Percentiles rank a stretch among this genome's conserved stretches.
Conservation (phyloP, 2,113 vertebrate genomes). For the Gallinago undulata region DNA sequence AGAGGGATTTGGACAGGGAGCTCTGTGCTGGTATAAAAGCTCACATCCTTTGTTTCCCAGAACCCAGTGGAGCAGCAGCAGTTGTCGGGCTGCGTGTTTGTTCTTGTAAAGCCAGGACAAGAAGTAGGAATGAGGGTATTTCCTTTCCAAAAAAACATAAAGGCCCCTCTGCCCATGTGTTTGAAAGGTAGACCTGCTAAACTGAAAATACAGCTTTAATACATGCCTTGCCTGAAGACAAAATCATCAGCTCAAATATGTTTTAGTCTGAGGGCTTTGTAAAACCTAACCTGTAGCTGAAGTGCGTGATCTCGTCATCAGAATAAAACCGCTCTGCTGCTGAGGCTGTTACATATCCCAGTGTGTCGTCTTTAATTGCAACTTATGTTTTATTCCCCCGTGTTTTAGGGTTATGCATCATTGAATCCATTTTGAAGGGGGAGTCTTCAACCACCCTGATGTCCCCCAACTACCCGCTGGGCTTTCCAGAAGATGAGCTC, state of each 20-base stretch:
- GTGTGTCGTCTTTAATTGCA: neutral
- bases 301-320: neutral
- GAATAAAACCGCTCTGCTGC: neutral
- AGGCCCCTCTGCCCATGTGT: neutral
- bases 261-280: neutral
- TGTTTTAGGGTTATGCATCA: slow-evolving; percentile 74
- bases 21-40: neutral
- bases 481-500: slow-evolving; percentile 78
- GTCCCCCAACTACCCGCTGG: slow-evolving; percentile 80
- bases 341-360: neutral
- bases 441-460: slow-evolving; percentile 78
- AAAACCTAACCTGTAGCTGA: neutral
- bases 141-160: neutral
- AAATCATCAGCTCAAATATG: neutral
- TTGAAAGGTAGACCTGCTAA: neutral
- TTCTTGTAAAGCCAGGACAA: neutral
- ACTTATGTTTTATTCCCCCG: neutral
- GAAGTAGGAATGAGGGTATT: neutral
- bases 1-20: neutral
- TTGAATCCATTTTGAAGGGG: slow-evolving; percentile 79
- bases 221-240: neutral
- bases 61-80: neutral
- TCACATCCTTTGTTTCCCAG: neutral
- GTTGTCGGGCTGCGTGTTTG: neutral
- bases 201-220: neutral